These are phyloP conservation scores for Drosophila ogumai DNA, from an alignment of 1,140 invertebrate genomes.

Conservation along the genomic window DNA sequence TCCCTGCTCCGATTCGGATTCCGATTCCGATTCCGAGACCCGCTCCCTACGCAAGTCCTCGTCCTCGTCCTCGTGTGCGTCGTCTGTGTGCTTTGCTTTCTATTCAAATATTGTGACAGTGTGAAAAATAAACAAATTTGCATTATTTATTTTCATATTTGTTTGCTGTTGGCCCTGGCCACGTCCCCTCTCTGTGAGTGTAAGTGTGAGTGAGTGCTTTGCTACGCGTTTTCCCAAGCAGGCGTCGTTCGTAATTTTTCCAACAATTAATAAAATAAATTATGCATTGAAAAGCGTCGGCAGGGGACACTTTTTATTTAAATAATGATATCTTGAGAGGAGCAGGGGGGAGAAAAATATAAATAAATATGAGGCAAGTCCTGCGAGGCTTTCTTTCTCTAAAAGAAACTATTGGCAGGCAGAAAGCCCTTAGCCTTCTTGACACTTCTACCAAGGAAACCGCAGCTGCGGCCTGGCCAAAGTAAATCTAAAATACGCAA, in stretches of 20 bases:
- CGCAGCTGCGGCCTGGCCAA: conserved; percentile 28
- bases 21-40: conserved; percentile 2
- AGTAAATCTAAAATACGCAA: conserved; percentile 44
- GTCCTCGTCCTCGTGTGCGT: background rate
- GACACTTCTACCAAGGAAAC: background rate
- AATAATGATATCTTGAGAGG: conserved; percentile 28
- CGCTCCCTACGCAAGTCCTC: conserved; percentile 13
- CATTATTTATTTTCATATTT: conserved; percentile 70
- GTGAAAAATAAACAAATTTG: conserved; percentile 75
- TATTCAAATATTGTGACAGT: conserved; percentile 75
- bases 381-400: background rate
- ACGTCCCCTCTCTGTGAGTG: background rate
- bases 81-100: conserved; percentile 57
- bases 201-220: conserved; percentile 17
- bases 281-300: conserved; percentile 42
- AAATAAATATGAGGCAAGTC: background rate
- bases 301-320: conserved; percentile 30
- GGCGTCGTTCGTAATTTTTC: conserved; percentile 27
- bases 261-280: conserved; percentile 60
- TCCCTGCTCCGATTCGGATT: background rate
- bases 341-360: conserved; percentile 6
- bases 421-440: no score
- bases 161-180: conserved; percentile 37
- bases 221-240: conserved; percentile 5
- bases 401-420: background rate